Conservation (phyloP, 2,888 invertebrate genomes). For the Polydrusus tereticollis region DNA sequence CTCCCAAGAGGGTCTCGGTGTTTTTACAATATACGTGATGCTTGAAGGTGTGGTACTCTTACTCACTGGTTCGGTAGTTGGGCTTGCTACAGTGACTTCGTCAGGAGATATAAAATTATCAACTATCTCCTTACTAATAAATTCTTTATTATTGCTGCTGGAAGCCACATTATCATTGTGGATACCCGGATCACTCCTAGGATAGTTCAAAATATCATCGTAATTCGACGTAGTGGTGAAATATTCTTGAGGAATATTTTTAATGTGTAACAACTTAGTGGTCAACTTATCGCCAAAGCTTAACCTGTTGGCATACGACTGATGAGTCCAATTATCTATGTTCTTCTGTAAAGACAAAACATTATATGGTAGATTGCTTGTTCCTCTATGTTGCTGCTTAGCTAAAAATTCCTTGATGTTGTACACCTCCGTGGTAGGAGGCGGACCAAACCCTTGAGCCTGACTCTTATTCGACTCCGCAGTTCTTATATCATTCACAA, state of each 20-base stretch:
- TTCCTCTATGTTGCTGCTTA: constrained; percentile 57
- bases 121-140: constrained; percentile 57
- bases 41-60: constrained; percentile 44
- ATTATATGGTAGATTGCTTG: constrained; percentile 74
- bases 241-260: constrained; percentile 84
- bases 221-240: constrained; percentile 73
- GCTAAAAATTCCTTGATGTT: constrained; percentile 70
- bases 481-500: constrained; percentile 69
- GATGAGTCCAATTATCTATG: constrained; percentile 88
- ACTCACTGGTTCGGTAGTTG: constrained; percentile 6
- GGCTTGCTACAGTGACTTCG: neutral
- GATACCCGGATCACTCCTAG: constrained; percentile 51
- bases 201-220: constrained; percentile 8
- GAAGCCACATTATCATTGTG: constrained; percentile 57
- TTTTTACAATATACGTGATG: constrained; percentile 49
- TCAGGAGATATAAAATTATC: constrained; percentile 57
- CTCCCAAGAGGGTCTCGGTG: constrained; percentile 71
- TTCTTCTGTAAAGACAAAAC: constrained; percentile 83
- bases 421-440: constrained; percentile 62
- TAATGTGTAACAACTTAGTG: constrained; percentile 72
- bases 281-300: constrained; percentile 66
- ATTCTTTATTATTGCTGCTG: constrained; percentile 58
- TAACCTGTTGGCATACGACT: constrained; percentile 73
- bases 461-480: constrained; percentile 68
- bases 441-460: constrained; percentile 59